Evolutionary conservation across 1,140 invertebrate species (phyloP).

Genomic region (Lepidurus packardi): DNA sequence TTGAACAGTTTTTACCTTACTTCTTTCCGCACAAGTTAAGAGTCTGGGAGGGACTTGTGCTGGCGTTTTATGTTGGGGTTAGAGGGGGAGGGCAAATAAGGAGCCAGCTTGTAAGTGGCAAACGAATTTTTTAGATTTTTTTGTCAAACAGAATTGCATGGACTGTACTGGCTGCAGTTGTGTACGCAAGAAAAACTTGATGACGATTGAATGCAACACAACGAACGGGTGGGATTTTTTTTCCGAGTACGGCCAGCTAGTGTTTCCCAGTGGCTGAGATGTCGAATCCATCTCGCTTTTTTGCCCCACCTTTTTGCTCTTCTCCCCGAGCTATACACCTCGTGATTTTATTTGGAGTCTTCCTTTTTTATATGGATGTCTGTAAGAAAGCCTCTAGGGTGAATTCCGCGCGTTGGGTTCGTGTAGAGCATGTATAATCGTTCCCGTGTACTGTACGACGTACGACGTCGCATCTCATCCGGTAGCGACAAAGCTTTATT

Average conservation of each 20-base stretch:
- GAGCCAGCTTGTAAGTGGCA: too few relatives aligned
- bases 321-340: neutral
- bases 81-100: too few relatives aligned
- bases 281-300: neutral
- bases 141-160: too few relatives aligned
- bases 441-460: neutral
- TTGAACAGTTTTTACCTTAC: neutral
- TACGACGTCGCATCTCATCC: neutral
- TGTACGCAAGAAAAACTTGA: too few relatives aligned
- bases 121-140: too few relatives aligned
- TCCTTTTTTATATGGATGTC: neutral
- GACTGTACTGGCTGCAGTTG: too few relatives aligned
- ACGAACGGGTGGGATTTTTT: too few relatives aligned
- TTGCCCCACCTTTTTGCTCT: neutral
- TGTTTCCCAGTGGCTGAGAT: too few relatives aligned
- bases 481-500: constrained; percentile 1
- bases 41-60: neutral
- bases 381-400: neutral
- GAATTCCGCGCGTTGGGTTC: neutral
- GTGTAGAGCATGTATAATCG: constrained; percentile 2
- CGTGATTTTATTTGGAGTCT: neutral
- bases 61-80: neutral
- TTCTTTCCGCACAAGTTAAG: neutral
- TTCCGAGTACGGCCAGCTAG: too few relatives aligned
- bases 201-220: too few relatives aligned